Conservation (phyloP, 2,797 vertebrate species). For the Sphenodon punctatus region DNA sequence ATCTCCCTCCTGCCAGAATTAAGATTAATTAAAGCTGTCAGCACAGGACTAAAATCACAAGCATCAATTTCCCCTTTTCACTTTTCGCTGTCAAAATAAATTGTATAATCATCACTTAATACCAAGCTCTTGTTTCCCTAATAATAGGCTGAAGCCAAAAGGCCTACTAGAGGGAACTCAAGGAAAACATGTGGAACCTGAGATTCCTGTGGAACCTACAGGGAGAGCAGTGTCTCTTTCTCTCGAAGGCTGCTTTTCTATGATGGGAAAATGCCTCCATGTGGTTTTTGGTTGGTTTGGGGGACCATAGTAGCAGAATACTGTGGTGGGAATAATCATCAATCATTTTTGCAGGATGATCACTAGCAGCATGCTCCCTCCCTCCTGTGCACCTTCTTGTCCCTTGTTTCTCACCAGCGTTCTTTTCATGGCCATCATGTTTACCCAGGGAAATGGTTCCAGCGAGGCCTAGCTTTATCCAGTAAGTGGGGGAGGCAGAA, state of each 20-base stretch:
- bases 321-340: background rate
- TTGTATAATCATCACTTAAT: slow-evolving; percentile 71
- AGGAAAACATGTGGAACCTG: slow-evolving; percentile 42
- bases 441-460: background rate
- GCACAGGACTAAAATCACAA: slow-evolving; percentile 69
- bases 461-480: too few species aligned
- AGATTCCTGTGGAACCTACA: slow-evolving; percentile 20
- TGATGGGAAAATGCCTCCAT: background rate
- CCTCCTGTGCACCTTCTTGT: background rate
- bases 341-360: background rate
- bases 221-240: rapidly evolving
- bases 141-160: slow-evolving; percentile 48
- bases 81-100: slow-evolving; percentile 74
- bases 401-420: background rate
- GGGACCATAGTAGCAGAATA: background rate
- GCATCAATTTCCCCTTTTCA: slow-evolving; percentile 74
- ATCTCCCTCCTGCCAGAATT: slow-evolving; percentile 48
- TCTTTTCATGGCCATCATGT: background rate
- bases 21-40: slow-evolving; percentile 74
- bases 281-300: background rate
- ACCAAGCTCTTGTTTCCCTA: slow-evolving; percentile 62
- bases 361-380: background rate
- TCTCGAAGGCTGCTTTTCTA: background rate
- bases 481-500: too few species aligned
- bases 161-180: slow-evolving; percentile 51